phyloP scores from a whole-genome alignment of 2,113 vertebrate genomes.

The Columba livia region DNA sequence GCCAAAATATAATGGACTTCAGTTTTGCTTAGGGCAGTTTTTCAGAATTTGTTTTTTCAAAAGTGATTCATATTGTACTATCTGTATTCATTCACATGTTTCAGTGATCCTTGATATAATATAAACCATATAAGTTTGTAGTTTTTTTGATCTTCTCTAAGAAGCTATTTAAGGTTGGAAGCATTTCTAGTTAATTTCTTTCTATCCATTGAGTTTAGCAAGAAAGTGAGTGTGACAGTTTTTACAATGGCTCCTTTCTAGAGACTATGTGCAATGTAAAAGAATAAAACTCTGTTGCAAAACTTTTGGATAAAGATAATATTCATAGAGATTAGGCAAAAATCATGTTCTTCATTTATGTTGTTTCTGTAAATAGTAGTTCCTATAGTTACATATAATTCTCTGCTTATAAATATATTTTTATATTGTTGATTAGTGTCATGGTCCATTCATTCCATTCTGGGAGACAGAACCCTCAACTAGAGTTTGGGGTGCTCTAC shows the following conservation, averaged over 20 bases:
- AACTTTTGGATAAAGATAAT: not conserved
- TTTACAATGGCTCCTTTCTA: conserved; percentile 15
- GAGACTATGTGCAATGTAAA: not conserved
- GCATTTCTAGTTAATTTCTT: conserved; percentile 28
- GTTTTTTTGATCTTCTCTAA: not conserved
- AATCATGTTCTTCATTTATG: not conserved
- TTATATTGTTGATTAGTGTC: not conserved
- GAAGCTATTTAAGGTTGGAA: not conserved
- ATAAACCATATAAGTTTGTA: not conserved
- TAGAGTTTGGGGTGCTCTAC: too few relatives aligned
- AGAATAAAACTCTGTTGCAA: not conserved
- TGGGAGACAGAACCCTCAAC: too few relatives aligned
- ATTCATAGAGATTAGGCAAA: not conserved
- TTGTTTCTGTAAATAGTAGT: not conserved
- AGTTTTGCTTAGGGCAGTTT: not conserved
- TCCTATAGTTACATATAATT: not conserved
- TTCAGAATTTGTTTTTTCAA: not conserved
- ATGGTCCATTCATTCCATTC: too few relatives aligned
- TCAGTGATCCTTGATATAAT: not conserved
- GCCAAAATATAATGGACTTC: not conserved
- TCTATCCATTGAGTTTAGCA: not conserved
- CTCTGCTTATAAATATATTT: not conserved
- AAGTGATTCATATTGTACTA: not conserved
- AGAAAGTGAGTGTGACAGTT: not conserved
- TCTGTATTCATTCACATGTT: not conserved